These are phyloP conservation scores for Pseudonaja textilis DNA, from an alignment of 2,113 vertebrate species.

Conservation along the genomic window DNA sequence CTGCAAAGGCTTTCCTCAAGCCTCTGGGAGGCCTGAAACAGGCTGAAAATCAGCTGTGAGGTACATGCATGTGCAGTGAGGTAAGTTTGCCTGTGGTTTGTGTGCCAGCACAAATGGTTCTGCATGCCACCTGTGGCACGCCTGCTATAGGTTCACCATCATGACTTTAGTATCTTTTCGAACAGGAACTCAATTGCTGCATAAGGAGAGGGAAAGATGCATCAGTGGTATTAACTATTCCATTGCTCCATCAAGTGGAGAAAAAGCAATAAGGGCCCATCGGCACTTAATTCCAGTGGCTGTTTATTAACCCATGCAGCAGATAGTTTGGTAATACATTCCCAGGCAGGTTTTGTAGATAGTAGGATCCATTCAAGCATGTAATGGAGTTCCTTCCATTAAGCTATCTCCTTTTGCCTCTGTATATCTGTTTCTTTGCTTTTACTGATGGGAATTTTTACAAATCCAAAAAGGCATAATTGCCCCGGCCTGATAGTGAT, in stretches of 20 bases:
- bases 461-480: neutral
- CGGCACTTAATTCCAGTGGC: slow-evolving; percentile 22
- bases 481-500: neutral
- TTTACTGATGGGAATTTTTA: slow-evolving; percentile 16
- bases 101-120: no score
- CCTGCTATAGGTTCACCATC: no score
- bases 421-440: slow-evolving; percentile 23
- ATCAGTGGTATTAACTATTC: neutral
- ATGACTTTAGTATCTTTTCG: slow-evolving; percentile 1
- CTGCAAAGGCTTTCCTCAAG: no score
- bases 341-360: slow-evolving; percentile 45
- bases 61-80: no score
- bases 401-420: slow-evolving; percentile 40
- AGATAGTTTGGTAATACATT: slow-evolving; percentile 45
- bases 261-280: slow-evolving; percentile 31
- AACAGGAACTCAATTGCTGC: slow-evolving; percentile 28
- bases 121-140: no score
- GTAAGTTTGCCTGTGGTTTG: no score
- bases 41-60: no score
- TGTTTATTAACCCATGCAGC: slow-evolving; percentile 33
- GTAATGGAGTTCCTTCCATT: slow-evolving; percentile 50
- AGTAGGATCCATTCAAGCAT: slow-evolving; percentile 45
- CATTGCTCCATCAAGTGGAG: slow-evolving; percentile 34
- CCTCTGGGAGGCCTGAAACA: no score
- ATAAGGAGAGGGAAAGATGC: slow-evolving; percentile 43